Conservation (phyloP, 23 tunicate species). For the Halocynthia roretzi region DNA sequence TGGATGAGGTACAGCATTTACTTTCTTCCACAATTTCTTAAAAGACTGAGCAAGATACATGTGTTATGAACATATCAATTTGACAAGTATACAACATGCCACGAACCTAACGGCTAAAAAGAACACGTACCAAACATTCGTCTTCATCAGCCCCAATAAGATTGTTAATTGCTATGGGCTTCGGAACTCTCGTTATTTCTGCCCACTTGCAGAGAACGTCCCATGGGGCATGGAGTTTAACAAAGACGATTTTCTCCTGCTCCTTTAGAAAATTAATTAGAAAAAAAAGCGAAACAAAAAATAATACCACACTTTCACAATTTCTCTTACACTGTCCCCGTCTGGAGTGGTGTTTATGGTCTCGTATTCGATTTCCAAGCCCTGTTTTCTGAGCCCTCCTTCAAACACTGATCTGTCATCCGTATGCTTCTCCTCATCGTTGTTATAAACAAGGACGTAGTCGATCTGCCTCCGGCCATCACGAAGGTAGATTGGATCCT, state of each 20-base stretch:
- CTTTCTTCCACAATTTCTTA: neutral
- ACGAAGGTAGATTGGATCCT: conserved; percentile 13
- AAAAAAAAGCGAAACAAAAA: neutral
- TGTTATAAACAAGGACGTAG: conserved; percentile 12
- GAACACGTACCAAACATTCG: neutral
- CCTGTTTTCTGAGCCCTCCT: neutral
- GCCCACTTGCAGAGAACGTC: conserved; percentile 41
- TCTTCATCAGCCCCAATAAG: neutral
- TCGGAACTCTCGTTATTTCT: conserved; percentile 37
- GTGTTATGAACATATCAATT: neutral
- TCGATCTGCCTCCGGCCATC: conserved; percentile 20
- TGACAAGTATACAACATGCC: neutral
- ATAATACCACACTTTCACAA: neutral
- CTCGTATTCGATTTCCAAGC: conserved; percentile 18
- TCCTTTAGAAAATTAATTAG: neutral
- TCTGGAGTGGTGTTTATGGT: neutral
- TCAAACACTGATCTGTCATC: neutral
- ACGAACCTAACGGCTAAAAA: neutral
- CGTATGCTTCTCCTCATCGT: neutral
- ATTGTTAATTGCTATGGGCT: conserved; percentile 40
- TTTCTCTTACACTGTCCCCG: neutral
- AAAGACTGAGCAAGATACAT: neutral
- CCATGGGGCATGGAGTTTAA: conserved; percentile 54
- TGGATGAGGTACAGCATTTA: conserved; percentile 6
- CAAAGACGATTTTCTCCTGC: conserved; percentile 10